phyloP scores from a whole-genome alignment of 2,113 vertebrate species.

The Chloroceryle aenea region DNA sequence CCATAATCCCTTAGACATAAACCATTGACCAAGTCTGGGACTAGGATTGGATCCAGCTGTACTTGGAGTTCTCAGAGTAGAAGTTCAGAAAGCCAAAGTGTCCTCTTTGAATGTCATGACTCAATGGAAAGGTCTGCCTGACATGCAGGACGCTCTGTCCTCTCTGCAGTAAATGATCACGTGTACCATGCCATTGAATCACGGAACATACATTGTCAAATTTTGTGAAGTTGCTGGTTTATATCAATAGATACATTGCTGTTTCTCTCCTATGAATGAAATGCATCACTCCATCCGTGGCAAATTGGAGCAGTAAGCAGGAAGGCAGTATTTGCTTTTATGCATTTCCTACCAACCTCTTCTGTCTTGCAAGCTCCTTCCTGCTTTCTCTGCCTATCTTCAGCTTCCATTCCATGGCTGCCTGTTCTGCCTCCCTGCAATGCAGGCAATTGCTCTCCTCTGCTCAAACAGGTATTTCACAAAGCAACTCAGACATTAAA shows the following conservation, averaged over 20 bases:
- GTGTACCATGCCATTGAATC: not conserved
- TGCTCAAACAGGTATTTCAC: not conserved
- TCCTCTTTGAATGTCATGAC: too few relatives aligned
- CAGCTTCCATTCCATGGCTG: not conserved
- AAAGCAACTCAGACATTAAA: not conserved
- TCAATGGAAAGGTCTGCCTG: not conserved
- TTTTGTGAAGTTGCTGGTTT: not conserved
- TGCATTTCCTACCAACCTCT: accelerated
- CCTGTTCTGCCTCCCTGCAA: not conserved
- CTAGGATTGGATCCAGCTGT: too few relatives aligned
- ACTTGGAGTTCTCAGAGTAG: not conserved
- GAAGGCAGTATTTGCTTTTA: not conserved
- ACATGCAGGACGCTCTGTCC: not conserved
- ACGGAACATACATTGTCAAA: too few relatives aligned
- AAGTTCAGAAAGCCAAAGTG: not conserved
- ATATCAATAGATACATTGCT: not conserved
- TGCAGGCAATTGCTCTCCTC: not conserved
- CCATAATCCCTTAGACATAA: too few relatives aligned
- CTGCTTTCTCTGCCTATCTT: not conserved
- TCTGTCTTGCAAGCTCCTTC: not conserved
- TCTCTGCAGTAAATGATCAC: not conserved
- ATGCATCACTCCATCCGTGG: too few relatives aligned
- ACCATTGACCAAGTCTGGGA: too few relatives aligned
- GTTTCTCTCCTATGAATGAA: not conserved
- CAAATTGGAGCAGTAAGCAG: not conserved